phyloP scores from a whole-genome alignment of 2,113 vertebrate species.

The Odobenus rosmarus region DNA sequence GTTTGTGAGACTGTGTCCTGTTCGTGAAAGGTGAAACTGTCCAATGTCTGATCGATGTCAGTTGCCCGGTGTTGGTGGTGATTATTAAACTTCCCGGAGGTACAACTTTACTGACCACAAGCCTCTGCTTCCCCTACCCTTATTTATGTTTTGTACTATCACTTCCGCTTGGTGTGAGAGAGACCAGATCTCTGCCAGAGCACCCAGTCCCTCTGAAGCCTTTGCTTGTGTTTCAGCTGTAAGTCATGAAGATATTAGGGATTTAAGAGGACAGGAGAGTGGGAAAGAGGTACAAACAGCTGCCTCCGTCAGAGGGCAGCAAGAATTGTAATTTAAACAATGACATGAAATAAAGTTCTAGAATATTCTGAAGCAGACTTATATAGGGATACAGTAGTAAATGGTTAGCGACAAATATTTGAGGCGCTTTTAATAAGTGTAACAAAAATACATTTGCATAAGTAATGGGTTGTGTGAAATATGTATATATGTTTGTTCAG shows the following conservation, averaged over 20 bases:
- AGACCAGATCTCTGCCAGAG: neutral
- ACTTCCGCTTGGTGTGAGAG: conserved; percentile 53
- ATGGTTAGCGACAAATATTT: conserved; percentile 35
- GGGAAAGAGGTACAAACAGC: conserved; percentile 50
- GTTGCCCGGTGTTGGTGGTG: neutral
- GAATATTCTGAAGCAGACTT: conserved; percentile 42
- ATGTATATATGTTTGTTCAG: conserved; percentile 38
- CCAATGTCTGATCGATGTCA: neutral
- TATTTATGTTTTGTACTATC: conserved; percentile 2
- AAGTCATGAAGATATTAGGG: conserved; percentile 45
- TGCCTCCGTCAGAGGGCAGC: conserved; percentile 42
- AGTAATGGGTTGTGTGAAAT: conserved; percentile 51
- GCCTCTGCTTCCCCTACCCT: neutral
- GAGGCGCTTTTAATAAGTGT: conserved; percentile 45
- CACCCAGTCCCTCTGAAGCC: conserved; percentile 13
- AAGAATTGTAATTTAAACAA: conserved; percentile 35
- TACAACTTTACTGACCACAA: conserved; percentile 19
- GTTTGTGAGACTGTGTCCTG: conserved; percentile 62
- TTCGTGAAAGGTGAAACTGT: conserved; percentile 55
- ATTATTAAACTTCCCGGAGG: conserved; percentile 28
- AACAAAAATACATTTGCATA: conserved; percentile 57
- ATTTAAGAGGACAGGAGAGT: conserved; percentile 48
- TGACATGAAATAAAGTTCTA: conserved; percentile 34
- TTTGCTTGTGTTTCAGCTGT: conserved; percentile 57
- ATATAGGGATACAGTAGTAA: conserved; percentile 27